Conservation (phyloP, 2,113 vertebrate species). For the Corvus hawaiiensis region DNA sequence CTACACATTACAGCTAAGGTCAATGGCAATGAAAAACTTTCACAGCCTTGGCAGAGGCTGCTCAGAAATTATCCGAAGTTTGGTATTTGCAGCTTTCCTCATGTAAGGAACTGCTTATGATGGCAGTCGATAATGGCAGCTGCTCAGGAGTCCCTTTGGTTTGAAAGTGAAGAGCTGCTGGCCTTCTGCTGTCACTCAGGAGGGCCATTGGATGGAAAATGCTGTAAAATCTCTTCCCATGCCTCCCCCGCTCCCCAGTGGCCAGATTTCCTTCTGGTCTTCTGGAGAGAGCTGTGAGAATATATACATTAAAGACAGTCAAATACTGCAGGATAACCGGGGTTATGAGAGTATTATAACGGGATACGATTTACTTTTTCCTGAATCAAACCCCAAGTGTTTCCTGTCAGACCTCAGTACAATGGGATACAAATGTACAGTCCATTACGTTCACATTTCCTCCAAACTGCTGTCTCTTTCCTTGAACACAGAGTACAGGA, state of each 20-base stretch:
- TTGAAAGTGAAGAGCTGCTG: neutral
- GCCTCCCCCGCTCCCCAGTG: conserved; percentile 15
- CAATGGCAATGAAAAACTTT: rapidly evolving
- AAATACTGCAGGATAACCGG: neutral
- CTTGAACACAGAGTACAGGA: conserved; percentile 31
- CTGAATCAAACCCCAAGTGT: conserved; percentile 54
- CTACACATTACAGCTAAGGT: rapidly evolving
- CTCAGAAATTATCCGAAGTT: neutral
- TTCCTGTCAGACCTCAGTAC: conserved; percentile 49
- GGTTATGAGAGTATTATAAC: conserved; percentile 15
- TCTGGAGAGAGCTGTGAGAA: conserved; percentile 32
- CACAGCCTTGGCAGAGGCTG: neutral
- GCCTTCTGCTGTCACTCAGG: neutral
- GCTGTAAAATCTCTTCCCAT: conserved; percentile 32
- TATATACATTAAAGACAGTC: conserved; percentile 28
- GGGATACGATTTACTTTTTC: conserved; percentile 44
- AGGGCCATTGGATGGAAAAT: neutral
- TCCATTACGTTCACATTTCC: conserved; percentile 50
- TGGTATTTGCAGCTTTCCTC: neutral
- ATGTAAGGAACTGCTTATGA: neutral
- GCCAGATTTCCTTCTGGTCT: conserved; percentile 48
- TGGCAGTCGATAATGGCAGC: neutral
- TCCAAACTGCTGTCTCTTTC: conserved; percentile 20
- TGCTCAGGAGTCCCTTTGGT: neutral
- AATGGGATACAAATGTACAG: conserved; percentile 20